Conservation (phyloP, 2,797 vertebrate species). For the Thunnus albacares region DNA sequence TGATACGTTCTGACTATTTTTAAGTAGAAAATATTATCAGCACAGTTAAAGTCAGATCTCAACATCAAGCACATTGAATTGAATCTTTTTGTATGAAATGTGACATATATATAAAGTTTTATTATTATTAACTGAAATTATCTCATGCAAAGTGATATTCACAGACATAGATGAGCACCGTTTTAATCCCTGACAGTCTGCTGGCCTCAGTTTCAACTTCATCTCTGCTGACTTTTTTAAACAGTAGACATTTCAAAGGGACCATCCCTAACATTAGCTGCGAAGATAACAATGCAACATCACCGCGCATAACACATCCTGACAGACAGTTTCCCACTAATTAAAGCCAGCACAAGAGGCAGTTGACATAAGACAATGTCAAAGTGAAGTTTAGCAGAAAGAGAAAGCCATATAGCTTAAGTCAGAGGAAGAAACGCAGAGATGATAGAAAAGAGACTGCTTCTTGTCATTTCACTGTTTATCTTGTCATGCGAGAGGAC, state of each 20-base stretch:
- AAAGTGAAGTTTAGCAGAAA: conserved; percentile 14
- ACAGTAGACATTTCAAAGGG: conserved; percentile 53
- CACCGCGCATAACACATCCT: conserved; percentile 39
- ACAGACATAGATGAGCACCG: neutral
- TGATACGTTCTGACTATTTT: too few species aligned
- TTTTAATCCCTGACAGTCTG: conserved; percentile 43
- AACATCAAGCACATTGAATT: neutral
- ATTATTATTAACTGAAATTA: neutral
- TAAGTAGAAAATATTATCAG: too few species aligned
- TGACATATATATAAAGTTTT: too few species aligned
- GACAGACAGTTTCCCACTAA: conserved; percentile 58
- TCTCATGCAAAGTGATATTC: conserved; percentile 8
- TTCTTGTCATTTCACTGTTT: conserved; percentile 24
- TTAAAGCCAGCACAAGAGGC: conserved; percentile 58
- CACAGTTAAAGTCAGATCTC: conserved; percentile 11
- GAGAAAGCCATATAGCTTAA: conserved; percentile 4
- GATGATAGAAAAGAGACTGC: neutral
- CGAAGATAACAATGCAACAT: conserved; percentile 54
- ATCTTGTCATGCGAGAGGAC: conserved; percentile 20
- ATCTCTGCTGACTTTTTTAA: conserved; percentile 28
- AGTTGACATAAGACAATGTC: conserved; percentile 44
- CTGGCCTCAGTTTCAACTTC: conserved; percentile 54
- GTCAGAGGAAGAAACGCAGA: conserved; percentile 1
- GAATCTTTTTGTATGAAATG: too few species aligned
- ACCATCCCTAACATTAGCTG: conserved; percentile 41